phyloP scores from a whole-genome alignment of 2,797 vertebrate species.

The Eupleurogrammus muticus region DNA sequence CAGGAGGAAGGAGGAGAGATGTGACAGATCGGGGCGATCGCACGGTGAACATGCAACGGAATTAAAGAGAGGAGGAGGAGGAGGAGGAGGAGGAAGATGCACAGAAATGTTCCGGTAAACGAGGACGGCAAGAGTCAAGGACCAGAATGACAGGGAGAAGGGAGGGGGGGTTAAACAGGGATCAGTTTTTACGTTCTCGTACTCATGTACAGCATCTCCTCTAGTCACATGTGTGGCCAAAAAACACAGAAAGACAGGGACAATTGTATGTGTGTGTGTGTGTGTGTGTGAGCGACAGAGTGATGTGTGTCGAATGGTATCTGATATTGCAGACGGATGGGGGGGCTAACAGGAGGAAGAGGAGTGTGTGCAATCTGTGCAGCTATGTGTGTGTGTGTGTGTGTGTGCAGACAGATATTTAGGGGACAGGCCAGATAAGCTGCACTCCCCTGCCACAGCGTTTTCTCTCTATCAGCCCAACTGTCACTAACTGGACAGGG shows the following conservation, averaged over 20 bases:
- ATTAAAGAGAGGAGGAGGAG: conserved; percentile 33
- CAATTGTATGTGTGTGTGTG: conserved; percentile 22
- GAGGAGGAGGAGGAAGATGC: conserved; percentile 49
- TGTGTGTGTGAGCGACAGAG: conserved; percentile 19
- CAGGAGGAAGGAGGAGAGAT: conserved; percentile 40
- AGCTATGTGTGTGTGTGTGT: conserved; percentile 26
- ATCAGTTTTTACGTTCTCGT: conserved; percentile 78
- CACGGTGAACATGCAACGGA: conserved; percentile 53
- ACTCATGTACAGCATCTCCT: conserved; percentile 67
- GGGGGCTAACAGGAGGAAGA: conserved; percentile 35
- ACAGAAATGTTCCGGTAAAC: conserved; percentile 69
- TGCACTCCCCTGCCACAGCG: conserved; percentile 48
- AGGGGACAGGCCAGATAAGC: conserved; percentile 67
- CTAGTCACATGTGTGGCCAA: conserved; percentile 54
- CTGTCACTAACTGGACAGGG: conserved; percentile 48
- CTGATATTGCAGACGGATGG: conserved; percentile 64
- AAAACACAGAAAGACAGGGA: conserved; percentile 50
- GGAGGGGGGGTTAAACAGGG: conserved; percentile 72
- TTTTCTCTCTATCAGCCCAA: conserved; percentile 61
- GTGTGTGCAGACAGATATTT: conserved; percentile 33
- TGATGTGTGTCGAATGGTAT: conserved; percentile 58
- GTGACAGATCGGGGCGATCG: conserved; percentile 31
- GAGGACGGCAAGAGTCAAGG: conserved; percentile 56
- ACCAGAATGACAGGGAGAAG: conserved; percentile 69
- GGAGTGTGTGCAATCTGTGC: conserved; percentile 20